Evolutionary conservation across 2,888 invertebrate genomes (phyloP).

Genomic region (Imbricaverruca yamaguchii): DNA sequence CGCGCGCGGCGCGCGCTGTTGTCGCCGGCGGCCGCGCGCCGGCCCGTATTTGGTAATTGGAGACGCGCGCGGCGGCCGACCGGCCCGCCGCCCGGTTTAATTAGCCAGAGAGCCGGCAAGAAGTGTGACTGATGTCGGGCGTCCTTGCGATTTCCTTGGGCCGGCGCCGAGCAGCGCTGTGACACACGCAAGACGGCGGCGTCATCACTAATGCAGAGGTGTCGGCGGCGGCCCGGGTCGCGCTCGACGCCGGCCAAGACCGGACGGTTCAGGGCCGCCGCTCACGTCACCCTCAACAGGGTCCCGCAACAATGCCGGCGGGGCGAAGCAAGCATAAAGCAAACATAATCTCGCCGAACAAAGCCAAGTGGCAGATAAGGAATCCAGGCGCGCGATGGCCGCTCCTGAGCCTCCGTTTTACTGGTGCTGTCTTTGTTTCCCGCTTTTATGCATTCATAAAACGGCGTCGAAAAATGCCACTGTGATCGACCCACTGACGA

Average conservation of each 20-base stretch:
- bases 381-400: neutral
- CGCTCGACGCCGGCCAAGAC: neutral
- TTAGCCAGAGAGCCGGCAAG: conserved; percentile 7
- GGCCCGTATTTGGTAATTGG: conserved; percentile 6
- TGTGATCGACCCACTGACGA: neutral
- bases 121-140: neutral
- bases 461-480: neutral
- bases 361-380: neutral
- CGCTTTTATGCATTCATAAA: conserved; percentile 11
- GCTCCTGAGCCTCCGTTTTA: neutral
- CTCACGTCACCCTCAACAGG: neutral
- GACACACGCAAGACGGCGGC: conserved; percentile 9
- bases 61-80: neutral
- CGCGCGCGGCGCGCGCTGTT: neutral
- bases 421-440: neutral
- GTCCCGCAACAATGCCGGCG: neutral
- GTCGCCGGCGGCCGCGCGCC: neutral
- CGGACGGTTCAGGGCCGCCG: neutral
- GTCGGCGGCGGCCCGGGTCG: neutral
- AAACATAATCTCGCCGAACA: conserved; percentile 7
- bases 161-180: neutral
- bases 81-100: neutral
- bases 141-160: neutral
- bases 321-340: neutral
- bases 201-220: neutral